Conservation (phyloP, 1,140 invertebrate species). For the Bombus huntii region DNA sequence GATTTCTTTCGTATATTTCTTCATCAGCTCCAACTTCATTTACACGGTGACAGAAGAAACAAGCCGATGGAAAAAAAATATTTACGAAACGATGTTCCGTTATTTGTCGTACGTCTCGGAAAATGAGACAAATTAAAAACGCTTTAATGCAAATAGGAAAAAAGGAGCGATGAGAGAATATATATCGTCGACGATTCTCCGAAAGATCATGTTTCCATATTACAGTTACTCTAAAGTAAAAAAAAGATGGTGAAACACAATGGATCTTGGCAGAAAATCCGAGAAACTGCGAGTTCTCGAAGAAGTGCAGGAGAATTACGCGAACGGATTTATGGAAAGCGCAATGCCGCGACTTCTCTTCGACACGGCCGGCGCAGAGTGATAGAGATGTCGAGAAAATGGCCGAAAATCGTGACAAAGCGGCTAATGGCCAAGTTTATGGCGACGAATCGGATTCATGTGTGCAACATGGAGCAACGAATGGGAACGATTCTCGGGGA, state of each 20-base stretch:
- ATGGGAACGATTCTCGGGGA: slow-evolving; percentile 47
- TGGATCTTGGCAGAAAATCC: neutral
- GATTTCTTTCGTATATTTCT: neutral
- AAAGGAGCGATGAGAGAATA: neutral
- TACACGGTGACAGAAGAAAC: neutral
- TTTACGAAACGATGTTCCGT: neutral
- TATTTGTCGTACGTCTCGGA: neutral
- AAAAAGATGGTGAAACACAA: neutral
- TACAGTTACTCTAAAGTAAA: neutral
- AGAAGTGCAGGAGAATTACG: slow-evolving; percentile 23
- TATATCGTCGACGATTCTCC: neutral
- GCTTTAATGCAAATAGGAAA: no score
- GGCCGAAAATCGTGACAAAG: slow-evolving; percentile 11
- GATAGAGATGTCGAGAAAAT: neutral
- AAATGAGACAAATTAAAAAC: neutral
- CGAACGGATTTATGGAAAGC: slow-evolving; percentile 31
- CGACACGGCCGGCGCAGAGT: no score
- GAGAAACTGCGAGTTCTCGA: neutral
- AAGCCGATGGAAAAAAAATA: neutral
- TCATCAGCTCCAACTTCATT: slow-evolving; percentile 15
- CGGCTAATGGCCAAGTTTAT: slow-evolving; percentile 40
- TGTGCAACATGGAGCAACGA: slow-evolving; percentile 29
- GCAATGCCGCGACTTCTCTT: slow-evolving; percentile 12
- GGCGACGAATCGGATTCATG: slow-evolving; percentile 35
- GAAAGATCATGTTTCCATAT: neutral